These are phyloP conservation scores for Manis crassicaudata DNA, from an alignment of 2,797 vertebrate genomes.

Conservation along the genomic window DNA sequence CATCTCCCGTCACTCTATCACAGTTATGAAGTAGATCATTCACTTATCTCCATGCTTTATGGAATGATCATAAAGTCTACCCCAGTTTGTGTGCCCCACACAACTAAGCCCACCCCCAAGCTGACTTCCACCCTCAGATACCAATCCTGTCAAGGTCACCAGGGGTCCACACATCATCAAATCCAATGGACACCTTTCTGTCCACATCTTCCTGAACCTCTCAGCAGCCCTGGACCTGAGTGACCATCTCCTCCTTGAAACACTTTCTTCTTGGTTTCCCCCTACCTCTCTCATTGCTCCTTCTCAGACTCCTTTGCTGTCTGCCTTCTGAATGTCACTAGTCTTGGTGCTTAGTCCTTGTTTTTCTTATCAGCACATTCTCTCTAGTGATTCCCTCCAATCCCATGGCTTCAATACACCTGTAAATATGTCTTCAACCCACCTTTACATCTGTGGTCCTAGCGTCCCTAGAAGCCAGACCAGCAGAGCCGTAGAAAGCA, in stretches of 20 bases:
- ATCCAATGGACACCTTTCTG: not conserved
- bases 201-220: not conserved
- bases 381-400: not conserved
- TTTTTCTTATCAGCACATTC: not conserved
- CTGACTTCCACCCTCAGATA: not conserved
- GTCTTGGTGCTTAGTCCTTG: not conserved
- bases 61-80: not conserved
- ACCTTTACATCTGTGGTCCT: not conserved
- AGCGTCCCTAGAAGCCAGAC: not conserved
- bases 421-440: not conserved
- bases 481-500: not conserved
- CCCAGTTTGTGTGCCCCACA: not conserved
- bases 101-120: not conserved
- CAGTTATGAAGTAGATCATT: not conserved
- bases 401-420: not conserved
- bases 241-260: not conserved
- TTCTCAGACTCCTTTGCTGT: not conserved
- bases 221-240: not conserved
- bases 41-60: not conserved
- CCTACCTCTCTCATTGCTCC: not conserved
- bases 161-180: not conserved
- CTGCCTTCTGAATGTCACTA: not conserved
- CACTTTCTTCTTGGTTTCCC: not conserved
- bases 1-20: not conserved
- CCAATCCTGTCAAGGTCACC: not conserved